Conservation (phyloP, 1,140 invertebrate species). For the Uloborus diversus region DNA sequence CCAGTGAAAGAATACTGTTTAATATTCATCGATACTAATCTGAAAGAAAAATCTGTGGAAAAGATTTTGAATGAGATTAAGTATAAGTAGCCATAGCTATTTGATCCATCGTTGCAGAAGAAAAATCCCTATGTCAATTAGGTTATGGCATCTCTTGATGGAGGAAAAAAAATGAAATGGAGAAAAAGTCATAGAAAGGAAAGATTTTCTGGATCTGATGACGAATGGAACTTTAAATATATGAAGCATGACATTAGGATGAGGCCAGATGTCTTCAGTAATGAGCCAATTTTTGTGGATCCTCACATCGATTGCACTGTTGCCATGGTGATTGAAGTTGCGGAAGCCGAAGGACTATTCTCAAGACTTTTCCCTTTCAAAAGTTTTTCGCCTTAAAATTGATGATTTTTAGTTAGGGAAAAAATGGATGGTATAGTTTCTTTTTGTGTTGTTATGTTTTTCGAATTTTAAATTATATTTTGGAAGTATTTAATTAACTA, state of each 20-base stretch:
- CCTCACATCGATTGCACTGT: constrained; percentile 38
- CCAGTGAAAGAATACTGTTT: too few species aligned
- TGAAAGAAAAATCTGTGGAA: too few species aligned
- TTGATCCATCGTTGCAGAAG: background rate
- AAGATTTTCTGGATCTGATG: constrained; percentile 12
- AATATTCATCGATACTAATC: background rate
- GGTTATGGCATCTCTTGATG: background rate
- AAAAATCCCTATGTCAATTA: background rate
- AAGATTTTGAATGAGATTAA: too few species aligned
- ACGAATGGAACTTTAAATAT: constrained; percentile 53
- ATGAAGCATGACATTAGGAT: constrained; percentile 43
- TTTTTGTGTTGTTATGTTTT: too few species aligned
- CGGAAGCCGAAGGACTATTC: constrained; percentile 8
- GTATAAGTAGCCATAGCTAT: too few species aligned
- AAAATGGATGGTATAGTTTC: too few species aligned
- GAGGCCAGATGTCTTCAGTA: constrained; percentile 43
- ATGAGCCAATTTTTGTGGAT: constrained; percentile 50
- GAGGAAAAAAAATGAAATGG: background rate
- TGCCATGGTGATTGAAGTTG: constrained; percentile 14
- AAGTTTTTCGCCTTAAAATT: background rate
- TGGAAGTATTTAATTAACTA: too few species aligned
- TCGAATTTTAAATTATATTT: too few species aligned
- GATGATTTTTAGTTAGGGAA: too few species aligned
- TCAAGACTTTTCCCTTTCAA: constrained; percentile 13
- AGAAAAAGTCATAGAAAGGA: background rate